Conservation (phyloP, 2,113 vertebrate species). For the Trematocara unimaculatum region DNA sequence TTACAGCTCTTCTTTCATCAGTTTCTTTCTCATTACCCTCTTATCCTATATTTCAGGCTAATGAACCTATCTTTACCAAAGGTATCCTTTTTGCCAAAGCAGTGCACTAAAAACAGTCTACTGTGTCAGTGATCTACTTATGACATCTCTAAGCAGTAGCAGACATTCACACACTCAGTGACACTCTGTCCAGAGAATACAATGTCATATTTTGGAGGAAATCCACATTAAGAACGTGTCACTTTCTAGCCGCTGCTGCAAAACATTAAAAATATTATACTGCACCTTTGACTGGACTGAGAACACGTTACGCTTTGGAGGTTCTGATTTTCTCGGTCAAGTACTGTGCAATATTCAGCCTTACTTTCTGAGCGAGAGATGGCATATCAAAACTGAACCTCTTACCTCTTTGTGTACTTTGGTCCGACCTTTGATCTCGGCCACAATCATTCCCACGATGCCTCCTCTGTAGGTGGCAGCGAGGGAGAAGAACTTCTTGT, state of each 20-base stretch:
- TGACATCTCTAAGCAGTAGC: not conserved
- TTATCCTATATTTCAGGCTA: not conserved
- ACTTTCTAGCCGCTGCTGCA: not conserved
- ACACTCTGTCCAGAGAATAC: not conserved
- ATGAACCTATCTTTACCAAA: not conserved
- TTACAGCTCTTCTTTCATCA: not conserved
- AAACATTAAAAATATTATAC: not conserved
- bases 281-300: not conserved
- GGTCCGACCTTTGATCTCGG: conserved; percentile 95
- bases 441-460: conserved; percentile 99
- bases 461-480: conserved; percentile 90
- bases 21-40: not conserved
- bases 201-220: not conserved
- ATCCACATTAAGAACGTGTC: not conserved
- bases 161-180: not conserved
- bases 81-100: conserved; percentile 17
- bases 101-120: conserved; percentile 45
- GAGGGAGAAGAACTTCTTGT: conserved; percentile 99
- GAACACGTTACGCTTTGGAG: not conserved
- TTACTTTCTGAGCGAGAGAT: not conserved
- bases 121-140: conserved; percentile 21
- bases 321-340: not conserved
- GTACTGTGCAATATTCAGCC: not conserved
- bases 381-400: not conserved
- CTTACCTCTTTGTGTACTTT: conserved; percentile 98